Percentiles rank a stretch among this genome's conserved stretches.
Evolutionary conservation across 1,140 invertebrate species (phyloP).

Genomic region (Wasmannia auropunctata): DNA sequence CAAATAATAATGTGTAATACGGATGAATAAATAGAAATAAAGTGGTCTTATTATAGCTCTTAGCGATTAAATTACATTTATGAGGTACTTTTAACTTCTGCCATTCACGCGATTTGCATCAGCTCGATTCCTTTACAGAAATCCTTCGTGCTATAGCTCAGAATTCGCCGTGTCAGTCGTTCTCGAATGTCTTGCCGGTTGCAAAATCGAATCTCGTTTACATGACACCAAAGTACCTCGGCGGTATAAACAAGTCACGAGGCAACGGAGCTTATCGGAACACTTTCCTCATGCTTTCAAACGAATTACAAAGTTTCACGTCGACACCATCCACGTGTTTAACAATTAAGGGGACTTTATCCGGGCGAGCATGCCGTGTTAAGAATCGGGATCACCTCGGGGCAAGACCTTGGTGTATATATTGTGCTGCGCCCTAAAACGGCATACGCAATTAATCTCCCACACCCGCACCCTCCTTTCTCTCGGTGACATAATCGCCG

Average conservation of each 20-base stretch:
- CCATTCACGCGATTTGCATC: conserved; percentile 2
- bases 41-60: not conserved
- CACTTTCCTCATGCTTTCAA: conserved; percentile 41
- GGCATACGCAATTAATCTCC: conserved; percentile 74
- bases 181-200: conserved; percentile 55
- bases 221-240: conserved; percentile 42
- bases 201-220: conserved; percentile 70
- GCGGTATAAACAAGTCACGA: conserved; percentile 69
- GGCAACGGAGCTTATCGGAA: conserved; percentile 57
- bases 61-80: conserved; percentile 19
- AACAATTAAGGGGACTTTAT: conserved; percentile 48
- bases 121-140: conserved; percentile 1
- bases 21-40: conserved; percentile 1
- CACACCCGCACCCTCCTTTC: conserved; percentile 75
- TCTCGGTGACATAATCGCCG: conserved; percentile 67
- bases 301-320: conserved; percentile 42
- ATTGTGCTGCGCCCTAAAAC: conserved; percentile 68
- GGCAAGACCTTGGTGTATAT: conserved; percentile 62
- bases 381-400: conserved; percentile 57
- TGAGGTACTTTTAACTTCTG: not conserved
- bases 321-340: not conserved
- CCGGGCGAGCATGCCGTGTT: conserved; percentile 53
- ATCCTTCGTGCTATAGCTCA: not conserved
- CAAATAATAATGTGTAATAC: not conserved
- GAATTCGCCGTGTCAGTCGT: conserved; percentile 40